A percentile compares a stretch with the other conserved stretches of the same genome.
Evolutionary conservation across 92 coral and sea anemone species (phyloP).

Genomic region (Paramuricea clavata): DNA sequence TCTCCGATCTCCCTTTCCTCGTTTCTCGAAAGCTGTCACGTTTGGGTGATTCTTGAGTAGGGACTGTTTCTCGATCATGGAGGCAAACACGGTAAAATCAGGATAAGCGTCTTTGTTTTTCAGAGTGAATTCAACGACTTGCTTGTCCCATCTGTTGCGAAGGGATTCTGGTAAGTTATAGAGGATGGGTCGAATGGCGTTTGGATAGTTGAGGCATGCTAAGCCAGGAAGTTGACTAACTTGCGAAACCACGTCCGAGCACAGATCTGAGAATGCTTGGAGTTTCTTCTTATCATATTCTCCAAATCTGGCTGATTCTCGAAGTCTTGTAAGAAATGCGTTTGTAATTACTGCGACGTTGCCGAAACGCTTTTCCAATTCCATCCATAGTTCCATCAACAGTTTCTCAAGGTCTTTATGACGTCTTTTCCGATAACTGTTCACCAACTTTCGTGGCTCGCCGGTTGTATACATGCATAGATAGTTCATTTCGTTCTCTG

Average conservation of each 20-base stretch:
- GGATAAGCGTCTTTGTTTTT: conserved; percentile 29
- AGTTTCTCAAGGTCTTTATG: conserved; percentile 55
- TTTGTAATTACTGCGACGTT: conserved; percentile 42
- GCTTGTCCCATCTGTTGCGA: conserved; percentile 25
- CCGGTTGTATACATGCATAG: conserved; percentile 61
- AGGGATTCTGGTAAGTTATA: conserved; percentile 15
- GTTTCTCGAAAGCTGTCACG: background rate
- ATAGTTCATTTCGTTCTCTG: conserved; percentile 64
- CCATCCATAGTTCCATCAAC: conserved; percentile 54
- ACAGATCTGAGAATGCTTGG: too few relatives aligned
- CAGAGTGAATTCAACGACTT: background rate
- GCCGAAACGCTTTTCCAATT: conserved; percentile 66
- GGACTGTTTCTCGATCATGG: conserved; percentile 3
- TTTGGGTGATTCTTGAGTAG: conserved; percentile 10
- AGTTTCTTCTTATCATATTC: too few relatives aligned
- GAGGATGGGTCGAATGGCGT: conserved; percentile 6
- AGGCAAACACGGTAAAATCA: conserved; percentile 3
- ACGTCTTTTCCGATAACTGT: conserved; percentile 54
- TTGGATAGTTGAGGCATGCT: conserved; percentile 27
- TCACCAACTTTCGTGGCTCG: conserved; percentile 53
- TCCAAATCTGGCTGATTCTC: too few relatives aligned
- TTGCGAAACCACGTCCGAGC: too few relatives aligned
- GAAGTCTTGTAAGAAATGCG: too few relatives aligned
- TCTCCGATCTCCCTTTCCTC: background rate
- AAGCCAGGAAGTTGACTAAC: background rate